These are phyloP conservation scores for Alethe diademata DNA, from an alignment of 2,113 vertebrate genomes.

Conservation along the genomic window DNA sequence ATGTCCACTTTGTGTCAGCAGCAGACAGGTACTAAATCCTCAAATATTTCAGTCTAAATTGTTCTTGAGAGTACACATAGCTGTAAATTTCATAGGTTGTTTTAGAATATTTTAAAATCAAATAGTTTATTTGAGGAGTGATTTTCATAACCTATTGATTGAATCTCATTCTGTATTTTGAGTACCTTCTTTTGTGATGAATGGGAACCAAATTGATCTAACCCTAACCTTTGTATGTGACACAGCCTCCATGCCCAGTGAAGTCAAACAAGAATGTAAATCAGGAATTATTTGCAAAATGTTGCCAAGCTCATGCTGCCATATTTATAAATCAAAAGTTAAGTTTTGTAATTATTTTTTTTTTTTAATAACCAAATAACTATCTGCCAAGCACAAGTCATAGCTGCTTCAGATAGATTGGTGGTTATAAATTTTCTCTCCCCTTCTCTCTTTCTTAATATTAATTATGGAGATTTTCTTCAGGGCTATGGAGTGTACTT, in stretches of 20 bases:
- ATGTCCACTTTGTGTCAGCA: neutral
- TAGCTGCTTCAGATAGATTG: constrained; percentile 68
- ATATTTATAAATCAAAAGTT: constrained; percentile 36
- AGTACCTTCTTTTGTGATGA: neutral
- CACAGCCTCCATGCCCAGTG: neutral
- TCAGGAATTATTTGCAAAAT: constrained; percentile 60
- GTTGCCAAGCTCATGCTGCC: constrained; percentile 75
- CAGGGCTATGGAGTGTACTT: neutral
- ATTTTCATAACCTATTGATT: neutral
- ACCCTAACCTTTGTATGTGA: neutral
- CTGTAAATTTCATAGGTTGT: neutral
- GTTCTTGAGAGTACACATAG: neutral
- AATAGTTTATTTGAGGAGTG: neutral
- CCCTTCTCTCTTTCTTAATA: neutral
- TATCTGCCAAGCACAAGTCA: constrained; percentile 68
- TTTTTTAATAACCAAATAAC: constrained; percentile 16
- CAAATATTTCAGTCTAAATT: neutral
- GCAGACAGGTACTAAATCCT: neutral
- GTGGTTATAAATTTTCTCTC: constrained; percentile 28
- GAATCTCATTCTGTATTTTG: neutral
- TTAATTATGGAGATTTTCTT: neutral
- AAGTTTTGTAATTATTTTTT: neutral
- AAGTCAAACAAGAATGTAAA: neutral
- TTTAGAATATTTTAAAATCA: neutral
- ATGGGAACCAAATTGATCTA: neutral